Percentiles rank a stretch among this genome's conserved stretches.
phyloP scores from a whole-genome alignment of 2,797 vertebrate species.

The Tauraco hartlaubi region DNA sequence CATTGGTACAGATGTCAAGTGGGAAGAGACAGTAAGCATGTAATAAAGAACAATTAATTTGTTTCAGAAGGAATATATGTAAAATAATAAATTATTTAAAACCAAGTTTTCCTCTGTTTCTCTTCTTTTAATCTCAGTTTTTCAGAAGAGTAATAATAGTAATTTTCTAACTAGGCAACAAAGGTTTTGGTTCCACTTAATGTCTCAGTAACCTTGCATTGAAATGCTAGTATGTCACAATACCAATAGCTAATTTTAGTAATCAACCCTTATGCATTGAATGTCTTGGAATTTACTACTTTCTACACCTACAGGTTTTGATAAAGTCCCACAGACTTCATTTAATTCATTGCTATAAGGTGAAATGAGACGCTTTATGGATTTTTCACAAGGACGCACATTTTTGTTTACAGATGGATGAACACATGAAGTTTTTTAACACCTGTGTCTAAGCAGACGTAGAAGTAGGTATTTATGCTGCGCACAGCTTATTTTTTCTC shows the following conservation, averaged over 20 bases:
- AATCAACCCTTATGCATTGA: neutral
- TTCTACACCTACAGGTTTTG: neutral
- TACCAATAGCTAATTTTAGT: neutral
- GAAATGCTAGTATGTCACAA: neutral
- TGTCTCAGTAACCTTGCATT: neutral
- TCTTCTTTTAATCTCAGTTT: neutral
- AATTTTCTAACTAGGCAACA: neutral
- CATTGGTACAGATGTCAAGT: neutral
- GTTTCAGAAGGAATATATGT: neutral
- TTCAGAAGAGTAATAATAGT: neutral
- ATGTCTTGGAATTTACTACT: neutral
- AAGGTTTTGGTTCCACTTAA: neutral
- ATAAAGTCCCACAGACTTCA: neutral
- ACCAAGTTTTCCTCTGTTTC: neutral
- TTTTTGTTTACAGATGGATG: neutral
- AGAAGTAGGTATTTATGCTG: neutral
- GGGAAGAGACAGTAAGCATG: neutral
- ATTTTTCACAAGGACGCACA: neutral
- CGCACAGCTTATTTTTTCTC: neutral
- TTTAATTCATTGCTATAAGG: neutral
- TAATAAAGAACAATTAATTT: neutral
- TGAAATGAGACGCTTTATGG: neutral
- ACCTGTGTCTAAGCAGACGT: neutral
- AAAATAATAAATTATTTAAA: constrained; percentile 6
- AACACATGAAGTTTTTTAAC: neutral